These are phyloP conservation scores for Guaruba guarouba DNA, from an alignment of 2,113 vertebrate species.

Conservation along the genomic window DNA sequence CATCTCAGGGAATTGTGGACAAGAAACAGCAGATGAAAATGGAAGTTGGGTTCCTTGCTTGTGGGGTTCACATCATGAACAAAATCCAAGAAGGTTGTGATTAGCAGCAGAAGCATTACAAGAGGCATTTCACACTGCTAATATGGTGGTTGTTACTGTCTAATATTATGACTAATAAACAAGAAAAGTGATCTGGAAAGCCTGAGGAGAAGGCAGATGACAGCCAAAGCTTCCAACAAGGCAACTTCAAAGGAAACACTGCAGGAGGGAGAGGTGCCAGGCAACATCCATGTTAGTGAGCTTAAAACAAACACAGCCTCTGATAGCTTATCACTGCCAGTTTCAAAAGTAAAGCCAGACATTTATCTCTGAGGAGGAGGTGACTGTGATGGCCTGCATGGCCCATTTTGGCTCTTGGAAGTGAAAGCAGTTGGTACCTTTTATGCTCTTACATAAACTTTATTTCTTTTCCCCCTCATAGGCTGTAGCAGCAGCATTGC, in stretches of 20 bases:
- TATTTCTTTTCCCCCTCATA: neutral
- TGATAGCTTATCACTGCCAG: neutral
- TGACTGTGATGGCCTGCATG: neutral
- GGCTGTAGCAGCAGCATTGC: neutral
- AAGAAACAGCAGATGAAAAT: neutral
- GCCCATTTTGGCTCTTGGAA: neutral
- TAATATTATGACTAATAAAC: neutral
- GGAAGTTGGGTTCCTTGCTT: neutral
- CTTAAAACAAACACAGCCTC: neutral
- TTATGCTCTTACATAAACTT: neutral
- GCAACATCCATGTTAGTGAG: neutral
- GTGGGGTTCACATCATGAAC: neutral
- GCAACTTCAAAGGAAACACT: neutral
- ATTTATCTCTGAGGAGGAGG: neutral
- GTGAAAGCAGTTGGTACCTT: neutral
- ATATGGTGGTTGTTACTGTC: neutral
- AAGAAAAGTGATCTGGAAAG: neutral
- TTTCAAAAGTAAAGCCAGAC: neutral
- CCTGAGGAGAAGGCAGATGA: neutral
- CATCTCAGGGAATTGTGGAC: neutral
- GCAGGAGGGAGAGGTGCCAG: neutral
- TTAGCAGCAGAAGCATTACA: neutral
- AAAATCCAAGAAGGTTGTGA: neutral
- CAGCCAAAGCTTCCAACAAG: neutral
- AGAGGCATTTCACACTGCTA: neutral